A percentile compares a stretch with the other conserved stretches of the same genome.
phyloP scores from a whole-genome alignment of 2,888 invertebrate genomes.

The Mythimna albipuncta region DNA sequence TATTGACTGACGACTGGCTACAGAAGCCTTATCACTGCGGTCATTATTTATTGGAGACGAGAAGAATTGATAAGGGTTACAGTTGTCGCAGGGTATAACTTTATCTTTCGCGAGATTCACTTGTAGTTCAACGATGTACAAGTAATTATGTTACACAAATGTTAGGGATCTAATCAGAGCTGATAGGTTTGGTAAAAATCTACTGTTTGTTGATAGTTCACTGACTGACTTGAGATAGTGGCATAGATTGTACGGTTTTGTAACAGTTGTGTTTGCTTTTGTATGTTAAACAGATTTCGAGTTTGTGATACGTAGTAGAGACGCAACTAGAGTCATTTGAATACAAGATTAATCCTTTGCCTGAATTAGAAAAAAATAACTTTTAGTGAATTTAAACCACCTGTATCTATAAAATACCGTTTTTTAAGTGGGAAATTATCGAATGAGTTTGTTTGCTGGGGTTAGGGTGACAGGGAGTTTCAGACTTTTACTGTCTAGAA shows the following conservation, averaged over 20 bases:
- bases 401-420: no score
- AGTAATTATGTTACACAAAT: slow-evolving; percentile 41
- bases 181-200: slow-evolving; percentile 40
- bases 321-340: no score
- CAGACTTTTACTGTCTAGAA: no score
- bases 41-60: slow-evolving; percentile 73
- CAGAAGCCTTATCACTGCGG: slow-evolving; percentile 68
- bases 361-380: no score
- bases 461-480: no score
- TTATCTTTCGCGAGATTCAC: slow-evolving; percentile 66
- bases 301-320: not conserved
- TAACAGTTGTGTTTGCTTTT: slow-evolving; percentile 16
- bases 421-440: no score
- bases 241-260: slow-evolving; percentile 8
- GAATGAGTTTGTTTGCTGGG: no score
- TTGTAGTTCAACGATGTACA: slow-evolving; percentile 45
- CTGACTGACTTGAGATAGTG: slow-evolving; percentile 43
- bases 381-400: no score
- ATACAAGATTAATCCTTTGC: not conserved
- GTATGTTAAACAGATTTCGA: not conserved
- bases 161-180: slow-evolving; percentile 36
- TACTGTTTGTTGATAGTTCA: slow-evolving; percentile 44
- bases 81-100: slow-evolving; percentile 42
- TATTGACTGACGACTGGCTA: slow-evolving; percentile 65
- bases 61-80: slow-evolving; percentile 68